Base-by-base conservation (phyloP, 2,888 invertebrate species). In the Rhingia campestris region DNA sequence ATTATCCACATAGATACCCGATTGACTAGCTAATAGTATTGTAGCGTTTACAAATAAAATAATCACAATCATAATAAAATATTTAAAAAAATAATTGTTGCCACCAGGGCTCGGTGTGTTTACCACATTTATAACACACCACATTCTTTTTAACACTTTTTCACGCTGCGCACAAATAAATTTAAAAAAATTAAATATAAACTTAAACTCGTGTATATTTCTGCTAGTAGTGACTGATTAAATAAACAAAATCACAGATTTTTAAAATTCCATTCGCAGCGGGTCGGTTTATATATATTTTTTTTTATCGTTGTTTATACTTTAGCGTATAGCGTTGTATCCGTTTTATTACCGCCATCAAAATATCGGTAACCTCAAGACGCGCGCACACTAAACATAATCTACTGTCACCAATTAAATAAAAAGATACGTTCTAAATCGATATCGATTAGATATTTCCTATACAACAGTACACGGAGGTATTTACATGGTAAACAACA, bases 1-100 rank as follows among this genome's bases (percentile, higher is more conserved):
- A 93, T 98, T 97, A 92, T 97, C 97, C 67, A 96, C 93, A 91
- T 97, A 97, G 86, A 97, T 93, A 54, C 96, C 97, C 73, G 95
- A 95, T 86, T 94, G 89, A 86, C 88, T 89, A 81, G 89, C 89
- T 80, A 84, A 39, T 61, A 80, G 43, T 64, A 84, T 80, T 70
- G 74, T 75, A 45, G 75, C 37, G 22, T 84, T 84, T 61, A 70
- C 59, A 54, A 80, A 80, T 70, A 84, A 80, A 70, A 80, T 69
- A 75, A 80, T 84, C 69, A 84, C 84, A 84, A 70, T 74, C 54
- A 74, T 70, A 74, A 84, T 39, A 75, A 64, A 59, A 84, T 72
- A 66, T 54, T 69, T 72, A 35, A 59, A 35, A 58, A 51, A 81
- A 51, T 72, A 66, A 51, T 58, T 73, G 66, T 33, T 49, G 74